phyloP scores from a whole-genome alignment of 2,888 invertebrate species.

The Scelioninae gen. 2 region DNA sequence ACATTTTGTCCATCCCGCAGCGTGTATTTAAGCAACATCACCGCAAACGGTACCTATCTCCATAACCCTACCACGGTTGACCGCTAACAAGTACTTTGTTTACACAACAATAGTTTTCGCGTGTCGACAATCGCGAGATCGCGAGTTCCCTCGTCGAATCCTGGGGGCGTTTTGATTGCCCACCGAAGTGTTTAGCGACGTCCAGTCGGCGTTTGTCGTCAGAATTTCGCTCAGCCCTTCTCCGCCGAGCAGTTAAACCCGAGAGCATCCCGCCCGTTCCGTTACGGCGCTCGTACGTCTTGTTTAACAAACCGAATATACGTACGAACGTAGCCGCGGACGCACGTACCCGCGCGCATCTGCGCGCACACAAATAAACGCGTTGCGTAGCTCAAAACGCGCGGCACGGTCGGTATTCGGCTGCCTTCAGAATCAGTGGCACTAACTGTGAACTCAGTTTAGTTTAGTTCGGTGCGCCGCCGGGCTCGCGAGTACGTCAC shows the following conservation, averaged over 20 bases:
- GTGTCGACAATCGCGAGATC: too few relatives aligned
- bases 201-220: too few relatives aligned
- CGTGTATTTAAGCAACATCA: too few relatives aligned
- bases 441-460: conserved; percentile 61
- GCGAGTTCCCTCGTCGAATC: too few relatives aligned
- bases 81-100: too few relatives aligned
- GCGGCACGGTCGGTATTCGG: conserved; percentile 26
- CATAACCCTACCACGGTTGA: too few relatives aligned
- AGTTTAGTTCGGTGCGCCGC: conserved; percentile 37
- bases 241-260: conserved; percentile 4
- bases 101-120: too few relatives aligned
- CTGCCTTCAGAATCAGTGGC: conserved; percentile 56
- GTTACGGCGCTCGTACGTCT: conserved; percentile 17
- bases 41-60: too few relatives aligned
- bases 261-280: conserved; percentile 18
- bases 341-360: conserved; percentile 23
- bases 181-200: too few relatives aligned
- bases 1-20: too few relatives aligned
- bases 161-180: too few relatives aligned
- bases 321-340: conserved; percentile 9
- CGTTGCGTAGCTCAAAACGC: conserved; percentile 40
- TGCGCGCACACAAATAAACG: conserved; percentile 34
- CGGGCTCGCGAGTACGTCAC: conserved; percentile 16
- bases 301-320: conserved; percentile 30
- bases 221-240: too few relatives aligned